Conservation (phyloP, 2,888 invertebrate genomes). For the Callimorpha dominula region DNA sequence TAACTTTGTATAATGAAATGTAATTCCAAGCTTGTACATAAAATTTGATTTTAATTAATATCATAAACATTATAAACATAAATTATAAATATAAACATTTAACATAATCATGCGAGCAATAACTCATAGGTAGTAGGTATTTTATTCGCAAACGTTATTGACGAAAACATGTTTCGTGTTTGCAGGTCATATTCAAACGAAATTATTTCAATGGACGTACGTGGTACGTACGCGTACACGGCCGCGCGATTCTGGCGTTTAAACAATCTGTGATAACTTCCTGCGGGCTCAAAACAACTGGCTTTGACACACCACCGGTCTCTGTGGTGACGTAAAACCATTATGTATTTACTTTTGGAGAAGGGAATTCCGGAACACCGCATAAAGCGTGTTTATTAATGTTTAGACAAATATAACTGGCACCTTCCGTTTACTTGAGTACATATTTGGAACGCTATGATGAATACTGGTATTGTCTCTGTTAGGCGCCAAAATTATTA, state of each 20-base stretch:
- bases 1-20: slow-evolving; percentile 22
- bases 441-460: not conserved
- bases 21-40: slow-evolving; percentile 20
- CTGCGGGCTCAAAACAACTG: slow-evolving; percentile 39
- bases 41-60: slow-evolving; percentile 32
- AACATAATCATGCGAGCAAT: slow-evolving; percentile 18
- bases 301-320: slow-evolving; percentile 33
- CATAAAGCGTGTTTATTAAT: slow-evolving; percentile 10
- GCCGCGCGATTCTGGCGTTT: slow-evolving; percentile 33
- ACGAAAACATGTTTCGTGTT: slow-evolving; percentile 28
- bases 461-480: slow-evolving; percentile 7
- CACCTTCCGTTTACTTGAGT: slow-evolving; percentile 4
- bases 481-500: slow-evolving; percentile 15
- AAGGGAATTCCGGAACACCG: slow-evolving; percentile 1
- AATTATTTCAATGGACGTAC: slow-evolving; percentile 23
- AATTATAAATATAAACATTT: slow-evolving; percentile 22
- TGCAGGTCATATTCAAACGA: slow-evolving; percentile 20
- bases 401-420: slow-evolving; percentile 13
- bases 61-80: no score
- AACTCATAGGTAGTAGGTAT: slow-evolving; percentile 25
- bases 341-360: slow-evolving; percentile 17
- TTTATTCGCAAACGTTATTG: slow-evolving; percentile 30
- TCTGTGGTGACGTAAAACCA: slow-evolving; percentile 31
- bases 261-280: slow-evolving; percentile 54
- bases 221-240: slow-evolving; percentile 6